Conservation (phyloP, 2,888 invertebrate species). For the Drosophila nigricruria region DNA sequence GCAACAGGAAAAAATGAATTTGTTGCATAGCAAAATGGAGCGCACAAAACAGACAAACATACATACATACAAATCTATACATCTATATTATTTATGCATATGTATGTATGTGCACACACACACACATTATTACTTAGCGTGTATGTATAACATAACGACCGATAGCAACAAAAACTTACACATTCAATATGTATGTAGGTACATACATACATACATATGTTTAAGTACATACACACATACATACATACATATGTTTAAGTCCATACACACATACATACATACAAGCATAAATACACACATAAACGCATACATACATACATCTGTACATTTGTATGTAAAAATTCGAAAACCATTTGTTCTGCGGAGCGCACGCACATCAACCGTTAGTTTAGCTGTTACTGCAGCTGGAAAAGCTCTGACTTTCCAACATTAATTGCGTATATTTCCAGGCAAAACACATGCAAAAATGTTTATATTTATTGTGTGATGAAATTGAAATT, state of each 20-base stretch:
- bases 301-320: background rate
- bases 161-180: constrained; percentile 52
- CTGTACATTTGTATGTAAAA: background rate
- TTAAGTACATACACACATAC: background rate
- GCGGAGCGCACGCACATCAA: constrained; percentile 3
- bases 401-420: constrained; percentile 26
- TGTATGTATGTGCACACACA: constrained; percentile 4
- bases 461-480: constrained; percentile 27
- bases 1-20: constrained; percentile 52
- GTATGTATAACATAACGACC: constrained; percentile 77
- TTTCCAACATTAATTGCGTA: constrained; percentile 19
- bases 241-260: background rate
- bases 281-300: too few relatives aligned
- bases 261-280: background rate
- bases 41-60: constrained; percentile 38
- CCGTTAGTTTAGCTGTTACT: constrained; percentile 10
- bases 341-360: constrained; percentile 29
- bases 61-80: constrained; percentile 4
- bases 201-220: background rate
- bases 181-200: constrained; percentile 31
- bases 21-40: constrained; percentile 74
- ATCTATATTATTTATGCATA: constrained; percentile 19
- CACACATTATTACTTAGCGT: constrained; percentile 25
- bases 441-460: constrained; percentile 29
- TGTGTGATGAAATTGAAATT: constrained; percentile 46